Evolutionary conservation across 2,113 vertebrate genomes (phyloP).

Genomic region (Typhlomys cinereus): DNA sequence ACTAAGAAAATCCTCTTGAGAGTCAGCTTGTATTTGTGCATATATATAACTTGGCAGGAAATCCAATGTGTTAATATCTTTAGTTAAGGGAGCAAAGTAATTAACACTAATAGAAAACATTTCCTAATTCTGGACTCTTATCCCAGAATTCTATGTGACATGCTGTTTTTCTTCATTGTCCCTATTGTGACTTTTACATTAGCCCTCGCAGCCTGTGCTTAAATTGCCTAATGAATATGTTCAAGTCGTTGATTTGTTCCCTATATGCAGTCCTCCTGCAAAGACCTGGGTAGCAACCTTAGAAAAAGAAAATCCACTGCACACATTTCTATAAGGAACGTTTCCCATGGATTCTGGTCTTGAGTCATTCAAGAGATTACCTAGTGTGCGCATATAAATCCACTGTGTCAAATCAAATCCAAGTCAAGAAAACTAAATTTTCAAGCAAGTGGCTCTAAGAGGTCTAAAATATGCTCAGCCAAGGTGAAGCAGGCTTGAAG

Average conservation of each 20-base stretch:
- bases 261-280: conserved; percentile 24
- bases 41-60: conserved; percentile 36
- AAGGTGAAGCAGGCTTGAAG: neutral
- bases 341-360: neutral
- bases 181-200: conserved; percentile 58
- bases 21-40: neutral
- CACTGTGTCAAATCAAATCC: conserved; percentile 1
- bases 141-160: conserved; percentile 23
- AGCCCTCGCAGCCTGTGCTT: conserved; percentile 39
- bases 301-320: conserved; percentile 54
- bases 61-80: conserved; percentile 49
- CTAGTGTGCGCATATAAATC: neutral
- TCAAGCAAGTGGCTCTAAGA: neutral
- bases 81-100: conserved; percentile 52
- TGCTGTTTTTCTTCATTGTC: conserved; percentile 35
- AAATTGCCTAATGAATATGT: conserved; percentile 51
- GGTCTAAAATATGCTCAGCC: neutral
- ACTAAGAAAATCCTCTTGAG: neutral
- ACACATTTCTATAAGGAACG: neutral
- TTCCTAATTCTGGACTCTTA: conserved; percentile 46
- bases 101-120: conserved; percentile 63
- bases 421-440: conserved; percentile 56
- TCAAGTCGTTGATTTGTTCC: conserved; percentile 64
- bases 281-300: conserved; percentile 53
- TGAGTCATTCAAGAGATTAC: conserved; percentile 29